Conservation (phyloP, 2,797 vertebrate species). For the Numenius phaeopus region DNA sequence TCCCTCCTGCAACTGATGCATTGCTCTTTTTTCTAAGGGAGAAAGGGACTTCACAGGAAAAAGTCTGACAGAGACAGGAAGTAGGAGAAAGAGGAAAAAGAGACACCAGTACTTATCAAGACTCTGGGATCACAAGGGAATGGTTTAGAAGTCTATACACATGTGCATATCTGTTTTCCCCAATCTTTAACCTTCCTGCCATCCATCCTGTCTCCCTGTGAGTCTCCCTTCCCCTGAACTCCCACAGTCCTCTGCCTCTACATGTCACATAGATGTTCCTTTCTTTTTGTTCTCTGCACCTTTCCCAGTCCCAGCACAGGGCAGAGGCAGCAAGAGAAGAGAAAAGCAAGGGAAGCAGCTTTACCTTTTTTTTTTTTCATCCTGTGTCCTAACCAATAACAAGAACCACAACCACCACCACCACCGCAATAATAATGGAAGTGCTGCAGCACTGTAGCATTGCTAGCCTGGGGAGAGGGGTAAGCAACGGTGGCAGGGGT, state of each 20-base stretch:
- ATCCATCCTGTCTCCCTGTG: background rate
- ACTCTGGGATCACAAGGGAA: background rate
- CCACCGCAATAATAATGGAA: background rate
- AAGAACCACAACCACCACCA: background rate
- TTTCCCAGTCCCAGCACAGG: background rate
- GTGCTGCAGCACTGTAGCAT: background rate
- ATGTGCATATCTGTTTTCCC: background rate
- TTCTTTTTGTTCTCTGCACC: background rate
- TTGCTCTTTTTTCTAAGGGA: background rate
- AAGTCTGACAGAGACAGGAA: background rate
- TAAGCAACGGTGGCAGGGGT: background rate
- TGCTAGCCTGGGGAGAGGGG: background rate
- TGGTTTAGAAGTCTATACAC: background rate
- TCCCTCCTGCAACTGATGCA: background rate
- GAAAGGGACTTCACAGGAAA: background rate
- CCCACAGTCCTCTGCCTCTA: background rate
- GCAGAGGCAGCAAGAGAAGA: background rate
- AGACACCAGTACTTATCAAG: background rate
- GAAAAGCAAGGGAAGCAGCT: background rate
- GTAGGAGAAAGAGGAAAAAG: background rate
- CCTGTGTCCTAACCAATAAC: background rate
- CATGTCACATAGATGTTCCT: background rate
- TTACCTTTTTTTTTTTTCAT: background rate
- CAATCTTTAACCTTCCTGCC: slow-evolving; percentile 11
- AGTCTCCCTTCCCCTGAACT: background rate